phyloP scores from a whole-genome alignment of 2,888 invertebrate species.

The Ennomos quercinarius region DNA sequence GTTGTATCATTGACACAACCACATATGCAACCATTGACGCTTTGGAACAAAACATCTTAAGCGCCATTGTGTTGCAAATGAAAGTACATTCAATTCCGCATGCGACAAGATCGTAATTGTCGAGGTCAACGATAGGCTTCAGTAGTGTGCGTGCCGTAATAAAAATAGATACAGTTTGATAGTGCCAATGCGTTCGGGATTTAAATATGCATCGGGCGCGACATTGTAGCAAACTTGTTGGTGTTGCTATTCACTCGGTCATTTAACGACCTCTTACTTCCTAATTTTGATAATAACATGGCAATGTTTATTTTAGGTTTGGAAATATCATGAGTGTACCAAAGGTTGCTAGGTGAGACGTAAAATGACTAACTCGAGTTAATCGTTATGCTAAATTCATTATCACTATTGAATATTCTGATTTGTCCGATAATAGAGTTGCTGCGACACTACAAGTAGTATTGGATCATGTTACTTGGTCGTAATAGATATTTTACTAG shows the following conservation, averaged over 20 bases:
- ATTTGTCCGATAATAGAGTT: constrained; percentile 4
- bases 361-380: constrained; percentile 6
- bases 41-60: constrained; percentile 39
- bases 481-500: constrained; percentile 7
- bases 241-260: constrained; percentile 56
- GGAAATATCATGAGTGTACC: constrained; percentile 10
- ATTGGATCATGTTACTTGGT: constrained; percentile 3
- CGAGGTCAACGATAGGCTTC: constrained; percentile 24
- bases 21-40: constrained; percentile 37
- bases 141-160: constrained; percentile 49
- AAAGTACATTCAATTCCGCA: constrained; percentile 37
- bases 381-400: not conserved
- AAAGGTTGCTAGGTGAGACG: constrained; percentile 1
- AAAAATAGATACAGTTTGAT: constrained; percentile 66
- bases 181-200: constrained; percentile 57
- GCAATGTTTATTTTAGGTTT: constrained; percentile 42
- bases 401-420: constrained; percentile 2
- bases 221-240: constrained; percentile 67
- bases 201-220: constrained; percentile 65
- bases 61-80: constrained; percentile 25
- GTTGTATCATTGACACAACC: constrained; percentile 56
- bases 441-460: not conserved
- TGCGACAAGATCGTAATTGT: constrained; percentile 31
- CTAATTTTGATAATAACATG: constrained; percentile 65
- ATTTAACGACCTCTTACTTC: constrained; percentile 59